Conservation (phyloP, 2,888 invertebrate genomes). For the Harpalus rubripes region DNA sequence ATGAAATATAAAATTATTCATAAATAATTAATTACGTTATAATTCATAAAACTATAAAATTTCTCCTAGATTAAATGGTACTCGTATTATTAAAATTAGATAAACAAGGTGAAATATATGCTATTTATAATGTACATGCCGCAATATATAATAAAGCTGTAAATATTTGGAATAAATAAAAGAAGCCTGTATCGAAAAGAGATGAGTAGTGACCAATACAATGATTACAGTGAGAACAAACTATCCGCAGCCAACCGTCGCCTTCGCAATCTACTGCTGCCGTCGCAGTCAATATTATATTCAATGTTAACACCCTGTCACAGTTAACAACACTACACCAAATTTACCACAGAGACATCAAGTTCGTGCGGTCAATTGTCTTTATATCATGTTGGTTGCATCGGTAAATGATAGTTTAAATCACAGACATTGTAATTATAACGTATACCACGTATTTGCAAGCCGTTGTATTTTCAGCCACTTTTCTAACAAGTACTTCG, state of each 20-base stretch:
- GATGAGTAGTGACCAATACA: neutral
- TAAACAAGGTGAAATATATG: constrained; percentile 56
- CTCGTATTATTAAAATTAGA: too few species aligned
- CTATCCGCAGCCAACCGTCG: constrained; percentile 9
- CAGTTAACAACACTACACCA: constrained; percentile 16
- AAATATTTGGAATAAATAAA: constrained; percentile 60
- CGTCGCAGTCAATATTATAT: constrained; percentile 2
- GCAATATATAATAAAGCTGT: constrained; percentile 59
- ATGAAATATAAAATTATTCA: neutral
- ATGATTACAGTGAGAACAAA: neutral
- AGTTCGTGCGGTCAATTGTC: constrained; percentile 53
- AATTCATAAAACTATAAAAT: too few species aligned
- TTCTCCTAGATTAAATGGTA: too few species aligned
- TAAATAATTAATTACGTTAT: neutral
- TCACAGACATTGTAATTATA: constrained; percentile 77
- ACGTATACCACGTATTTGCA: constrained; percentile 76
- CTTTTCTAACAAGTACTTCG: constrained; percentile 49
- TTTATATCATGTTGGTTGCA: constrained; percentile 70
- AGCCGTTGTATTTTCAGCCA: constrained; percentile 75
- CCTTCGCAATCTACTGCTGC: neutral
- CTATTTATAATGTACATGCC: constrained; percentile 62
- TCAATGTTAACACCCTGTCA: constrained; percentile 3
- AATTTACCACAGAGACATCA: neutral
- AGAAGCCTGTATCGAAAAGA: neutral
- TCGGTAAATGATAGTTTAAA: constrained; percentile 73